phyloP scores from a whole-genome alignment of 2,113 vertebrate species.

The Albula glossodonta region DNA sequence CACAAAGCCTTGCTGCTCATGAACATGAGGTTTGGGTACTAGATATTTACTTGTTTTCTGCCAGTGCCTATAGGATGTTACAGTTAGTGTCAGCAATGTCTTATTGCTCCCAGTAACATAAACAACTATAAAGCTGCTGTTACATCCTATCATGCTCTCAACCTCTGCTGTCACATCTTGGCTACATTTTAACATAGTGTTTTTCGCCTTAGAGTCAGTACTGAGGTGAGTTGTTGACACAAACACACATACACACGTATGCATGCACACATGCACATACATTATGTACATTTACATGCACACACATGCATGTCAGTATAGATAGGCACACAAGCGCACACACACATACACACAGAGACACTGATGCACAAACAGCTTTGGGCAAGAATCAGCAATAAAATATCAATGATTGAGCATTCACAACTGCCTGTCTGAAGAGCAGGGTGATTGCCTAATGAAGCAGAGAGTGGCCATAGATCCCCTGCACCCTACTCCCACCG shows the following conservation, averaged over 20 bases:
- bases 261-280: background rate
- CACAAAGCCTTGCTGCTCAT: background rate
- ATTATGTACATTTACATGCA: background rate
- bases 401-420: background rate
- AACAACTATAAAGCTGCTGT: background rate
- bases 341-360: slow-evolving; percentile 37
- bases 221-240: background rate
- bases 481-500: background rate
- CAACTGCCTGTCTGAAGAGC: background rate
- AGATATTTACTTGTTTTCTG: background rate
- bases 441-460: background rate
- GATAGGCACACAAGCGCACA: background rate
- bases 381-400: background rate
- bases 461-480: background rate
- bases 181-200: background rate
- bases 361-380: slow-evolving; percentile 9
- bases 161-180: background rate
- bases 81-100: background rate
- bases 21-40: background rate
- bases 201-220: background rate
- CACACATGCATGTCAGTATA: background rate
- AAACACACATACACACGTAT: no score
- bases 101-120: background rate
- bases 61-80: background rate
- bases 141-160: background rate